Base-by-base conservation (phyloP, 2,797 vertebrate genomes). In the Cetoscarus ocellatus region DNA sequence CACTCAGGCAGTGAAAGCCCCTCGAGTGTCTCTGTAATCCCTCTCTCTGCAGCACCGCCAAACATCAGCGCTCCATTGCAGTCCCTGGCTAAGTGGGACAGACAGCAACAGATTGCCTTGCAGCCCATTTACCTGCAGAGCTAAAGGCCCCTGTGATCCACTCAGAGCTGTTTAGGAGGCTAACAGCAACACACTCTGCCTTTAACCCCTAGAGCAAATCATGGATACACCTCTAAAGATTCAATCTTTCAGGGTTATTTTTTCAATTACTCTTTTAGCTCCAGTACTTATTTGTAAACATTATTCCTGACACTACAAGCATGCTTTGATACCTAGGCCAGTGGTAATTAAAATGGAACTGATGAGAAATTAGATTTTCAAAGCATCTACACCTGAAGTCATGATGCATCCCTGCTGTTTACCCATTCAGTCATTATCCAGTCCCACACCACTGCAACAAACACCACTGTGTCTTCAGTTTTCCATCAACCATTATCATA, bases 61-160 rank as follows among this genome's bases (percentile, higher is more conserved):
- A 59, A 72, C 77, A 80, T 49, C 58, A 49, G 68, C 73, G 80
- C 72, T 62, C 68, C 49, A 43, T 61, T 72, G 61, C 73, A 66
- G 67, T 64, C 38, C 48, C 66, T 58, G 59, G 54, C 73, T 89
- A 89, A 93, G 82, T 87, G 79, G 87, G 82, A 88, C 50, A 53
- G 91, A 93, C 91, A 86, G 85, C 84, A 80, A 87, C 87, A 89
- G 89, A 92, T 92, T 93, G 91, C 86, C 67, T 80, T 76, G 83
- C 86, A 87, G 85, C 84, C 81, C 74, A 68, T 87, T 85, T 83
- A 89, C 85, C 80, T 86, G 70, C 73, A 73, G 81, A 73, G 58
- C 73, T 88, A 73, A 84, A 85, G 81, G 79, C 74, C 75, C 69
- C 70, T 69, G 73, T 82, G 82, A 90, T 85, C 61, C 85, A 82